Evolutionary conservation across 2,113 vertebrate genomes (phyloP).

Genomic region (Tympanuchus pallidicinctus): DNA sequence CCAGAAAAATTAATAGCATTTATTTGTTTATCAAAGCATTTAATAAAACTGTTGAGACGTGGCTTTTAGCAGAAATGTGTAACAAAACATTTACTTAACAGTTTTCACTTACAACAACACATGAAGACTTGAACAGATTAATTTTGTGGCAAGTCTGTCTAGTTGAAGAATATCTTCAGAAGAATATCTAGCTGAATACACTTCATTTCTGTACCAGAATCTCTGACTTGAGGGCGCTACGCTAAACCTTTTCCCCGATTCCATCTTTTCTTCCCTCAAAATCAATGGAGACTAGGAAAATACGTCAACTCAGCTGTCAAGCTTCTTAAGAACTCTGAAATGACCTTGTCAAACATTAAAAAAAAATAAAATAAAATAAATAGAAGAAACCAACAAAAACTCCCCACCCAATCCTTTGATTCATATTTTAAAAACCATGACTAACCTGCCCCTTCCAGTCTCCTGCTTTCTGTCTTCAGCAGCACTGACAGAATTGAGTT

Average conservation of each 20-base stretch:
- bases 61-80: not conserved
- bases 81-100: not conserved
- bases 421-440: slow-evolving; percentile 56
- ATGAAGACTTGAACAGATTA: slow-evolving; percentile 14
- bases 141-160: slow-evolving; percentile 13
- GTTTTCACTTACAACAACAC: not conserved
- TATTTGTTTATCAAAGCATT: not conserved
- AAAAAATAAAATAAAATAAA: not conserved
- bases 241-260: not conserved
- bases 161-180: not conserved
- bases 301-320: slow-evolving; percentile 16
- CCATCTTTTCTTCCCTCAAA: not conserved
- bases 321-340: slow-evolving; percentile 34
- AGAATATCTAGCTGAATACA: not conserved
- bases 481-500: slow-evolving; percentile 15
- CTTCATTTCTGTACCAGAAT: slow-evolving; percentile 20
- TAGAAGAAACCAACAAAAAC: not conserved
- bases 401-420: not conserved
- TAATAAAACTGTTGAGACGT: not conserved
- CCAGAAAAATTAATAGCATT: not conserved
- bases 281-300: not conserved
- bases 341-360: slow-evolving; percentile 16
- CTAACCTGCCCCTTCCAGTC: slow-evolving; percentile 31
- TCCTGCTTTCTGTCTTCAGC: not conserved
- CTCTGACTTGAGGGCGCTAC: not conserved